These are phyloP conservation scores for Ibidorhyncha struthersii DNA, from an alignment of 2,113 vertebrate genomes.

Conservation along the genomic window DNA sequence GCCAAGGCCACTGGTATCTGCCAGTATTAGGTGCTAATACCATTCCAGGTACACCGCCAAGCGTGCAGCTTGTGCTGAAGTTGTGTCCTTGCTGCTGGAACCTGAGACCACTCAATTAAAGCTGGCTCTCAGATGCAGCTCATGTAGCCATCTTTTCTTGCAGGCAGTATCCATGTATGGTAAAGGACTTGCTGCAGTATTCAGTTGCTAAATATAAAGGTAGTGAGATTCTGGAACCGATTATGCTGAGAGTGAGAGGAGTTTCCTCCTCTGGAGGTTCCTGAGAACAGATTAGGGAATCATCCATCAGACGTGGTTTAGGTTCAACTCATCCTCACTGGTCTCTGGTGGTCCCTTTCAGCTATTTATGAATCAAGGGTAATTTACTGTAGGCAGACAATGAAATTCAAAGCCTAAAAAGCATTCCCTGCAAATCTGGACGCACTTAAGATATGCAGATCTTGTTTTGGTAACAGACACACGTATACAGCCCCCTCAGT, in stretches of 20 bases:
- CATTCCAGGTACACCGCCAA: background rate
- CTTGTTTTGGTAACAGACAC: background rate
- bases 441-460: background rate
- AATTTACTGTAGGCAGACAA: background rate
- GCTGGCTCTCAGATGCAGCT: background rate
- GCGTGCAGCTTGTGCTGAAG: background rate
- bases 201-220: slow-evolving; percentile 58
- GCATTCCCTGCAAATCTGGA: background rate
- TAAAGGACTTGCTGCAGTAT: background rate
- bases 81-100: slow-evolving; percentile 18
- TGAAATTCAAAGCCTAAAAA: background rate
- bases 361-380: background rate
- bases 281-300: background rate
- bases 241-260: background rate
- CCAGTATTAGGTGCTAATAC: background rate
- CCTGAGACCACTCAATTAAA: background rate
- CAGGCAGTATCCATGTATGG: slow-evolving; percentile 46
- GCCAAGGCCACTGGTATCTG: background rate
- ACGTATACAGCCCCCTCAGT: background rate
- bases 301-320: background rate
- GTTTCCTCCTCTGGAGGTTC: background rate
- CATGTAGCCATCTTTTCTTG: background rate
- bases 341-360: background rate
- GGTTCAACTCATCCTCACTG: background rate
- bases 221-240: background rate